Evolutionary conservation across 2,888 invertebrate species (phyloP).

Genomic region (Diarsia dahlii): DNA sequence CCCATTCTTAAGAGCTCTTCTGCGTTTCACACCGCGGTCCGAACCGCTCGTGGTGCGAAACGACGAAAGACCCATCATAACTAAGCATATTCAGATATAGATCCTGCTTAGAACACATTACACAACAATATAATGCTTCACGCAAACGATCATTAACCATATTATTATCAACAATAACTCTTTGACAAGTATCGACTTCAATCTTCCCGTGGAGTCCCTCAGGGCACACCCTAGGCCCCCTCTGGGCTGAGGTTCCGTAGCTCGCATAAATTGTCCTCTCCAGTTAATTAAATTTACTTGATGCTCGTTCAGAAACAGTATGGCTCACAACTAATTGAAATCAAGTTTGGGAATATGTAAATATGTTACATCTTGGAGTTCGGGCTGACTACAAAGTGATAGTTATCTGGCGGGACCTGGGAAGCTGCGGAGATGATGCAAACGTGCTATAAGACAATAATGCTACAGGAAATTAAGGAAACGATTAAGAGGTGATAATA

Average conservation of each 20-base stretch:
- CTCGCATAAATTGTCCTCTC: conserved; percentile 59
- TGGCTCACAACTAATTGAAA: conserved; percentile 52
- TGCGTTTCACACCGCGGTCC: too few species aligned
- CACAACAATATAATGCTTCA: neutral
- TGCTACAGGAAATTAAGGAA: neutral
- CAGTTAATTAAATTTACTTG: conserved; percentile 62
- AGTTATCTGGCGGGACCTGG: neutral
- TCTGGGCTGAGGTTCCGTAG: conserved; percentile 28
- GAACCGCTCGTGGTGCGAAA: too few species aligned
- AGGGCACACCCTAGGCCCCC: conserved; percentile 17
- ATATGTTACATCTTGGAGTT: conserved; percentile 55
- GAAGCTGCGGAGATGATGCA: neutral
- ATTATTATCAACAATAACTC: conserved; percentile 3
- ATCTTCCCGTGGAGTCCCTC: conserved; percentile 6
- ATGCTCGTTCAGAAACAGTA: conserved; percentile 45
- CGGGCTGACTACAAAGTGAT: conserved; percentile 12
- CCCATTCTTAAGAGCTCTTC: too few species aligned
- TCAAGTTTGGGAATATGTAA: conserved; percentile 59
- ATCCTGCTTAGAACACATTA: neutral
- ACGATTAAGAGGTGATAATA: too few species aligned
- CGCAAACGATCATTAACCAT: neutral
- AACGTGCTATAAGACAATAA: neutral
- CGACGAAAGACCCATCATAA: too few species aligned
- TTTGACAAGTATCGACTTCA: conserved; percentile 22
- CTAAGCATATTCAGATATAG: neutral